Evolutionary conservation across 92 coral and sea anemone species (phyloP).

Genomic region (Heteractis magnifica): DNA sequence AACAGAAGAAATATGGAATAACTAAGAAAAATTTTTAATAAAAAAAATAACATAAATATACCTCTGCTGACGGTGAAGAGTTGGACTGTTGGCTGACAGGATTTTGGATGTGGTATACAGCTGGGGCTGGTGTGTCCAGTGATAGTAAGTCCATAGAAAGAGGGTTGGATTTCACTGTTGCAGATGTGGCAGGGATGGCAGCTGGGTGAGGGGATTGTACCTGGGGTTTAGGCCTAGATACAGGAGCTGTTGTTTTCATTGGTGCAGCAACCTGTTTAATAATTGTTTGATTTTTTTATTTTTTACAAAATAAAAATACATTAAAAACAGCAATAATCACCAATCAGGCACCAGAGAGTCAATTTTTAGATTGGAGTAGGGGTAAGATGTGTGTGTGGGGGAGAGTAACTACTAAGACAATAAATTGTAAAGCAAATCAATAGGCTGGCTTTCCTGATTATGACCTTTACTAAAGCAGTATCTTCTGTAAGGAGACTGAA

Average conservation of each 20-base stretch:
- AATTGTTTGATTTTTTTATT: neutral
- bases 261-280: constrained; percentile 1
- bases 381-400: too few species aligned
- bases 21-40: too few species aligned
- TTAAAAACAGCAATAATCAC: too few species aligned
- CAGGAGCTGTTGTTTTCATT: constrained; percentile 16
- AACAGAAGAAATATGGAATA: neutral
- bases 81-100: constrained; percentile 28
- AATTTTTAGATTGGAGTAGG: too few species aligned
- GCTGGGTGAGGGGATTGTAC: constrained; percentile 15
- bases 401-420: too few species aligned
- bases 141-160: constrained; percentile 71
- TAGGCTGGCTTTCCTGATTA: too few species aligned
- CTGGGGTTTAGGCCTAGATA: constrained; percentile 33
- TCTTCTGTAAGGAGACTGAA: too few species aligned
- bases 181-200: constrained; percentile 17
- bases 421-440: too few species aligned
- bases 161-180: constrained; percentile 50
- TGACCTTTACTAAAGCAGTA: too few species aligned
- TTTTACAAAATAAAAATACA: too few species aligned
- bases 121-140: constrained; percentile 54
- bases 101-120: constrained; percentile 20
- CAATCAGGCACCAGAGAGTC: too few species aligned
- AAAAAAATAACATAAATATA: neutral
- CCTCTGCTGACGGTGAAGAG: constrained; percentile 41